Evolutionary conservation across 2,113 vertebrate species (phyloP).

Genomic region (Poecilia latipinna): DNA sequence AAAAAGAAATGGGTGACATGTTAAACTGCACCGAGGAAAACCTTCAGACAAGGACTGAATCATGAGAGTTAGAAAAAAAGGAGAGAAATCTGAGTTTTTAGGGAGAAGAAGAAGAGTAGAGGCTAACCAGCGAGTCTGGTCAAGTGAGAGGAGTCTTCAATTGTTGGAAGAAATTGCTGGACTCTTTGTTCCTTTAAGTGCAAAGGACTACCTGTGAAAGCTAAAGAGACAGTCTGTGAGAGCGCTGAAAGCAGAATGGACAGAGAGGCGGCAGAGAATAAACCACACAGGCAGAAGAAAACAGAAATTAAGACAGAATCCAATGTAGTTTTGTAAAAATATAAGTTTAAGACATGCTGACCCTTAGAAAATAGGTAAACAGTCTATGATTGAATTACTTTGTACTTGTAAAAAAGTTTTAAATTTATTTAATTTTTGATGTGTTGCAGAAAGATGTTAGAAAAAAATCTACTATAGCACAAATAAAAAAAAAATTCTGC

Average conservation of each 20-base stretch:
- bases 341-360: too few relatives aligned
- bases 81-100: conserved; percentile 20
- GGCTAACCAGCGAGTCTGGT: conserved; percentile 88
- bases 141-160: conserved; percentile 89
- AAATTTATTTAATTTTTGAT: too few relatives aligned
- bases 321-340: too few relatives aligned
- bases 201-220: conserved; percentile 87
- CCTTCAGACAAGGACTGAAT: conserved; percentile 5
- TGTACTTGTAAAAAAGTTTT: too few relatives aligned
- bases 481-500: too few relatives aligned
- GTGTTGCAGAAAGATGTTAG: too few relatives aligned
- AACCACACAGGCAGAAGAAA: neutral
- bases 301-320: neutral
- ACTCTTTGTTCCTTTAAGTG: conserved; percentile 84
- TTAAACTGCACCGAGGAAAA: conserved; percentile 1
- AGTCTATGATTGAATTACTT: too few relatives aligned
- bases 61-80: conserved; percentile 6
- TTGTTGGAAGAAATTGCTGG: conserved; percentile 75
- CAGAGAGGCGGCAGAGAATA: conserved; percentile 15
- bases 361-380: too few relatives aligned
- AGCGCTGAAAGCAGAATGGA: conserved; percentile 33
- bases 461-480: too few relatives aligned
- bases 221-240: conserved; percentile 68
- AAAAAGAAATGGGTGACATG: conserved; percentile 31
- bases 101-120: conserved; percentile 48